Evolutionary conservation across 2,888 invertebrate species (phyloP).

Genomic region (Sinelater perroti): DNA sequence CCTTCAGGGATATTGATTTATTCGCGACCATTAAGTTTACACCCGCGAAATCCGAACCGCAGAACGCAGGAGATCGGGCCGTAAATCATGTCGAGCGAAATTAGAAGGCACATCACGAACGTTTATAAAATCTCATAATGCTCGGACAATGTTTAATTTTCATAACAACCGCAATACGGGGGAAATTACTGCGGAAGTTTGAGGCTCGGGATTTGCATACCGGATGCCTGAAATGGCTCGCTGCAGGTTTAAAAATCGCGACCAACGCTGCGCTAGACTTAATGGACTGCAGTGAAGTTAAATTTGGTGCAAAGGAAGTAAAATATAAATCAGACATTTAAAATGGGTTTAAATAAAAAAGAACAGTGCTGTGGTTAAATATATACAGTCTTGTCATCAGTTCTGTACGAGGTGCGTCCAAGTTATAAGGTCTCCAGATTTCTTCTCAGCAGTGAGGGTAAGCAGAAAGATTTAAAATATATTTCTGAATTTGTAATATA

Average conservation of each 20-base stretch:
- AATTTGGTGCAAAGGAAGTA: too few species aligned
- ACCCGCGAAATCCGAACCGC: slow-evolving; percentile 25
- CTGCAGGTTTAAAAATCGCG: slow-evolving; percentile 4
- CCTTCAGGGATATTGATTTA: slow-evolving; percentile 31
- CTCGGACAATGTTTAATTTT: slow-evolving; percentile 15
- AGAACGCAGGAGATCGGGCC: slow-evolving; percentile 14
- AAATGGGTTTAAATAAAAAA: too few species aligned
- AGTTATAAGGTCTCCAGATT: too few species aligned
- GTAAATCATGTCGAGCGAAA: slow-evolving; percentile 28
- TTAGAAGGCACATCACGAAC: slow-evolving; percentile 26
- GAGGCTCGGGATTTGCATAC: slow-evolving; percentile 12
- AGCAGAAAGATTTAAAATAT: too few species aligned
- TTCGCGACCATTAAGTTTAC: slow-evolving; percentile 30
- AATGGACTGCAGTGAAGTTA: too few species aligned
- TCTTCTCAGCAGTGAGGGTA: too few species aligned
- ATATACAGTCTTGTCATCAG: too few species aligned
- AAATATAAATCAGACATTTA: too few species aligned
- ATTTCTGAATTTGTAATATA: too few species aligned
- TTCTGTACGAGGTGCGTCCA: too few species aligned
- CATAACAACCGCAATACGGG: slow-evolving; percentile 8
- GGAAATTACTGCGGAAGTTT: slow-evolving; percentile 27
- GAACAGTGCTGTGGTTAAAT: too few species aligned
- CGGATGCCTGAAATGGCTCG: neutral
- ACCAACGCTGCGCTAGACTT: too few species aligned
- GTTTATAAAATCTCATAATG: slow-evolving; percentile 17